These are phyloP conservation scores for Mimas tiliae DNA, from an alignment of 2,888 invertebrate species.

Conservation along the genomic window DNA sequence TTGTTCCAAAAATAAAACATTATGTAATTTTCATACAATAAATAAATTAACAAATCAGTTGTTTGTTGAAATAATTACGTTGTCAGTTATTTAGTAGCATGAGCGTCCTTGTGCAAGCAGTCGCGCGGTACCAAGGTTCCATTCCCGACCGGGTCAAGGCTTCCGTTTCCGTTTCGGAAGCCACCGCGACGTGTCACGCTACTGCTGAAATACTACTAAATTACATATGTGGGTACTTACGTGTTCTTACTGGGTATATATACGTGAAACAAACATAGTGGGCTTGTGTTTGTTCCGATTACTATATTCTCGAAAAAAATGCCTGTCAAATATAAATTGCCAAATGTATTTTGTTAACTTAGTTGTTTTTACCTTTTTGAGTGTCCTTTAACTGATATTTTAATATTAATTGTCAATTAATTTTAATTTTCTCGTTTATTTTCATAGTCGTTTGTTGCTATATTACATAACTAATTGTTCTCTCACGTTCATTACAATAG, in stretches of 20 bases:
- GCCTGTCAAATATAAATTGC: too few relatives aligned
- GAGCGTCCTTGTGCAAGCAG: slow-evolving; percentile 7
- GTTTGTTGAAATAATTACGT: slow-evolving; percentile 9
- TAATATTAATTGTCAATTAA: too few relatives aligned
- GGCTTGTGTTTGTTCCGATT: too few relatives aligned
- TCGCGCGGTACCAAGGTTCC: slow-evolving; percentile 14
- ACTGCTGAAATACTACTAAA: background rate
- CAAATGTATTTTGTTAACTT: too few relatives aligned
- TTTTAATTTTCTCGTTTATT: background rate
- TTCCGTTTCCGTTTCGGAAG: slow-evolving; percentile 24
- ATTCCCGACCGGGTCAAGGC: slow-evolving; percentile 19
- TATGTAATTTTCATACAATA: background rate
- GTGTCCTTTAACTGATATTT: too few relatives aligned
- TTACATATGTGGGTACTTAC: background rate
- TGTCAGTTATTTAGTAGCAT: slow-evolving; percentile 14
- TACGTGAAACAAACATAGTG: too few relatives aligned
- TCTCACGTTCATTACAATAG: slow-evolving; percentile 8
- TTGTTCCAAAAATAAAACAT: too few relatives aligned
- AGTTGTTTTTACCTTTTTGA: too few relatives aligned
- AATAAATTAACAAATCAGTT: background rate
- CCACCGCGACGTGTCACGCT: slow-evolving; percentile 15
- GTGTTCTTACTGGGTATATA: background rate
- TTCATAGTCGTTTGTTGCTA: background rate
- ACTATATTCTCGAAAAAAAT: too few relatives aligned
- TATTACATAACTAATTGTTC: background rate